Percentiles rank a stretch among this genome's conserved stretches.
These are phyloP conservation scores for Rhizoglyphus robini DNA, from an alignment of 1,140 invertebrate species.

Conservation along the genomic window DNA sequence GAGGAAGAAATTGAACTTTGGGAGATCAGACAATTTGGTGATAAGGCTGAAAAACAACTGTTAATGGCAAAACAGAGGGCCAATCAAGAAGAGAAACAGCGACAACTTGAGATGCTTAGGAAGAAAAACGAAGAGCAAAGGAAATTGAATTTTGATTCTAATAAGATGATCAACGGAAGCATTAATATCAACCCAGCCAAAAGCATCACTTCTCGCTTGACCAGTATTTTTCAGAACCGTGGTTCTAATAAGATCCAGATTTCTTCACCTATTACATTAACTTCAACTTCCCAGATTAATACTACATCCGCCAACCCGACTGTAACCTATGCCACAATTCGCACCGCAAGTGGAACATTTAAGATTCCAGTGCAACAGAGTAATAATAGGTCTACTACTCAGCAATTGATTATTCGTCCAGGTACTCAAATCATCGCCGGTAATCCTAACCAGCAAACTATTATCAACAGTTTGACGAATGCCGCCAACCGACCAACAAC, in stretches of 20 bases:
- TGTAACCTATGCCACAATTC: conserved; percentile 14
- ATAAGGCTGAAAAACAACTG: conserved; percentile 50
- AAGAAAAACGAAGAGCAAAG: conserved; percentile 75
- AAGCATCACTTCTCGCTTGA: conserved; percentile 25
- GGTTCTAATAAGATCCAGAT: neutral
- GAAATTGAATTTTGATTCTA: conserved; percentile 44
- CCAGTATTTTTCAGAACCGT: conserved; percentile 10
- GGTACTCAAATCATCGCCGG: neutral
- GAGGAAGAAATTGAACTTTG: conserved; percentile 89
- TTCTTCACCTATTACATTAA: neutral
- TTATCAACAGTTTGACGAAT: conserved; percentile 10
- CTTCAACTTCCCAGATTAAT: neutral
- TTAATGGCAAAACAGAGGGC: conserved; percentile 18
- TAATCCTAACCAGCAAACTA: neutral
- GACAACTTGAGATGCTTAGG: conserved; percentile 59
- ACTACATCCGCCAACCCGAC: conserved; percentile 8
- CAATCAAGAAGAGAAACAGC: conserved; percentile 23
- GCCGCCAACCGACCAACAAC: neutral
- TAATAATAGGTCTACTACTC: conserved; percentile 64
- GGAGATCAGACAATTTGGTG: conserved; percentile 91
- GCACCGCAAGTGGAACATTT: conserved; percentile 30
- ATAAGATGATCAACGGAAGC: conserved; percentile 48
- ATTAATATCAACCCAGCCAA: conserved; percentile 27
- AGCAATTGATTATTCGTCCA: conserved; percentile 34
- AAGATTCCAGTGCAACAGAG: conserved; percentile 39